Evolutionary conservation across 2,113 vertebrate genomes (phyloP).

Genomic region (Phocoena phocoena): DNA sequence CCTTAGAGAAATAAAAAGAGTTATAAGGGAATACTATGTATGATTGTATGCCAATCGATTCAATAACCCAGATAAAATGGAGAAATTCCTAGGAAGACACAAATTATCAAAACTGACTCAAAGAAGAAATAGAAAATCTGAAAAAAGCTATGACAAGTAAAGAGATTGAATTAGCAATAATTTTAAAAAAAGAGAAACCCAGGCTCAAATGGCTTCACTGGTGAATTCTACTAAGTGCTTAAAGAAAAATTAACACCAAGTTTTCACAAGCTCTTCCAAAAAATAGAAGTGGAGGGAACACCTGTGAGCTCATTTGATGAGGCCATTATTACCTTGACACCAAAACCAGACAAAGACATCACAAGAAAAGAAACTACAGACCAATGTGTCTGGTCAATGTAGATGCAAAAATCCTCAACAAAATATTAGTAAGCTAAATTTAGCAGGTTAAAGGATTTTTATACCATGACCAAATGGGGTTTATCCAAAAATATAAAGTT

Average conservation of each 20-base stretch:
- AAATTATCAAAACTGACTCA: neutral
- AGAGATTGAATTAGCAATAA: neutral
- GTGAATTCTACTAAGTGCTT: neutral
- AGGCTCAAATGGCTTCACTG: neutral
- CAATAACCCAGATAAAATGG: neutral
- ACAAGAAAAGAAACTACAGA: neutral
- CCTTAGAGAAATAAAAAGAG: neutral
- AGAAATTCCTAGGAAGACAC: neutral
- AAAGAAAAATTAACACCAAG: neutral
- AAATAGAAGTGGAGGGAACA: neutral
- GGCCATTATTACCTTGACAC: neutral
- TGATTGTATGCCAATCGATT: neutral
- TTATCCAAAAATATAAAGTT: neutral
- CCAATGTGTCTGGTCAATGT: neutral
- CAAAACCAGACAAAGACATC: neutral
- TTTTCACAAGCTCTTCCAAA: neutral
- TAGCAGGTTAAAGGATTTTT: neutral
- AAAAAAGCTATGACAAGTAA: neutral
- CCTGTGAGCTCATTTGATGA: neutral
- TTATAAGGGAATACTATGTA: neutral
- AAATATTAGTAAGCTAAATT: neutral
- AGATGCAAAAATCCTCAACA: neutral
- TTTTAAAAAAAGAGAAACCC: neutral
- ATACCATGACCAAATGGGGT: neutral
- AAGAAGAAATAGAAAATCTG: neutral